Evolutionary conservation across 2,888 invertebrate species (phyloP).

Genomic region (Andrena bucephala): DNA sequence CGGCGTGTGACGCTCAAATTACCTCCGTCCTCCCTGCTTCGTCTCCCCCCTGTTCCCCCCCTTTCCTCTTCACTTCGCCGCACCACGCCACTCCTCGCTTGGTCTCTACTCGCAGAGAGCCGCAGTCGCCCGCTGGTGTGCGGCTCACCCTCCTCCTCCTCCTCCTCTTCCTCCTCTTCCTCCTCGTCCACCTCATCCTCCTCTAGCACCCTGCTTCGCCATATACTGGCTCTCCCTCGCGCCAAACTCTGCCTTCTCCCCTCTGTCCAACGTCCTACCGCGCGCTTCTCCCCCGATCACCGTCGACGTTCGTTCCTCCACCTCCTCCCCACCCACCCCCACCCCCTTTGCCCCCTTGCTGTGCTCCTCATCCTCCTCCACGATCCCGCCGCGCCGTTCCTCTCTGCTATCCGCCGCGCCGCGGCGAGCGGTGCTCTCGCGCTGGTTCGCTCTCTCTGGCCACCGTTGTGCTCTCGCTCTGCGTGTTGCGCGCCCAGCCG

Average conservation of each 20-base stretch:
- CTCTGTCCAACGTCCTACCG: conserved; percentile 30
- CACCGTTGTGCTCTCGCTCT: conserved; percentile 45
- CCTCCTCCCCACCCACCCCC: neutral
- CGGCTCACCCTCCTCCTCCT: conserved; percentile 59
- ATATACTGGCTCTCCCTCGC: conserved; percentile 59
- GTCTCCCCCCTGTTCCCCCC: conserved; percentile 64
- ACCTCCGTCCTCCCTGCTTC: conserved; percentile 80
- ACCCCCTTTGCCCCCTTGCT: neutral
- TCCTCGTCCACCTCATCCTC: conserved; percentile 11
- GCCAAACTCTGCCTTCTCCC: conserved; percentile 48
- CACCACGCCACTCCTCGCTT: conserved; percentile 56
- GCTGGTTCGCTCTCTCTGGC: conserved; percentile 43
- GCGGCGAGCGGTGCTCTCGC: conserved; percentile 22
- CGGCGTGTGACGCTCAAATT: conserved; percentile 85
- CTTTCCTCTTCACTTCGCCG: conserved; percentile 62
- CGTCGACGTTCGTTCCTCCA: conserved; percentile 52
- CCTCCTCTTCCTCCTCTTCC: conserved; percentile 10
- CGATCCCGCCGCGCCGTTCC: neutral
- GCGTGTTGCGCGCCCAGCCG: conserved; percentile 32
- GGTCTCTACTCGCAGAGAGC: conserved; percentile 62
- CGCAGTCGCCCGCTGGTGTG: conserved; percentile 72
- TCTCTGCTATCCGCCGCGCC: neutral
- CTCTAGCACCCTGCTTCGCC: conserved; percentile 56
- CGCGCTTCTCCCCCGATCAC: conserved; percentile 64
- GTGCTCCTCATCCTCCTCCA: conserved; percentile 6